Base-by-base conservation (phyloP, 2,797 vertebrate genomes). In the Lithobates pipiens region DNA sequence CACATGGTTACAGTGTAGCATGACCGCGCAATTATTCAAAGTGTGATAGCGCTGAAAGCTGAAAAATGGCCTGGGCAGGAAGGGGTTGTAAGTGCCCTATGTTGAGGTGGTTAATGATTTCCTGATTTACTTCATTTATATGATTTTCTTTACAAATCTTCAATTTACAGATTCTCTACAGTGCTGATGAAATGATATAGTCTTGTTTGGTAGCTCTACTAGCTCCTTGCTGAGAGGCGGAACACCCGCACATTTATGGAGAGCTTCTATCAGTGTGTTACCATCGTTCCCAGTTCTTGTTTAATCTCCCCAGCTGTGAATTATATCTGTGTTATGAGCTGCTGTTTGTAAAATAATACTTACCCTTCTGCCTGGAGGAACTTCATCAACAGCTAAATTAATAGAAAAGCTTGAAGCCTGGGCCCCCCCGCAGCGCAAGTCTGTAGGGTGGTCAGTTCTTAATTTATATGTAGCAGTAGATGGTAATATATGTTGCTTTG, bases 221-320 rank as follows among this genome's bases (percentile, higher is more conserved):
- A n/a, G 29, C 67, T 39, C 42, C 76, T 25, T 67, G 76, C 76
- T 67, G 76, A 67, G 76, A 77, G 61, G 63, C 76, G 27, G 76
- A 42, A 67, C 32, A 29, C 34, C 76, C 25, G 25, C 18, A 32
- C 77, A 69, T 78, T 79, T 69, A 79, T 50, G 42, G 39, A 79
- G 65, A 18, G 23, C 61, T 50, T 61, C 54, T 61, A 61, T 67
- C 36, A 68, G 36, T 23, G 77, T 79, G 39, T 27, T 21, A 34
- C 65, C 27, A 25, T 39, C 44, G 16, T 50, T 69, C 77, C 46
- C 67, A 0, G 27, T 29, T 70, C 67, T 82, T 82, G 32, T 82
- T 65, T 82, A 82, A 74, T 42, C 25, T n/a, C 50, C 25, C 80
- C 50, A 39, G 71, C 80, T 82, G 71, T 74, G 46, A 82, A 39